Percentiles rank a stretch among this genome's conserved stretches.
Evolutionary conservation across 1,140 invertebrate species (phyloP).

Genomic region (Drosophila tsacasi): DNA sequence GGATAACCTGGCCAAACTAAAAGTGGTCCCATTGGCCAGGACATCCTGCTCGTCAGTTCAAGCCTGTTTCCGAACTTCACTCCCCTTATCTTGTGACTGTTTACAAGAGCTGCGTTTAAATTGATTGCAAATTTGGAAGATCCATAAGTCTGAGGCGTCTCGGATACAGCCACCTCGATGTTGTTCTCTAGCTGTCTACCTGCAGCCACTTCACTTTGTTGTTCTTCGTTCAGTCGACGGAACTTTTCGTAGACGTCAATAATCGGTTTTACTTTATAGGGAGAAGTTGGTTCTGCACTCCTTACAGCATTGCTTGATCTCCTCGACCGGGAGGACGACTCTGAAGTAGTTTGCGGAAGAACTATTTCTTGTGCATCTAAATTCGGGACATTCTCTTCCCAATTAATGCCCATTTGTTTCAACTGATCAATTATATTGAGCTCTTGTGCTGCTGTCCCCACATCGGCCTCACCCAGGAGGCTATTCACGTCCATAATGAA

Average conservation of each 20-base stretch:
- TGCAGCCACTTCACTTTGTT: not conserved
- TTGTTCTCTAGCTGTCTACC: not conserved
- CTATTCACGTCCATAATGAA: slow-evolving; percentile 31
- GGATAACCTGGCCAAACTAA: not conserved
- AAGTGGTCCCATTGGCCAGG: not conserved
- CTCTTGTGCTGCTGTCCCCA: not conserved
- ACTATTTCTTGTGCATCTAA: not conserved
- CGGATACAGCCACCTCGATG: not conserved
- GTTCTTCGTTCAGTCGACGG: not conserved
- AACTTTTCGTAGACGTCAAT: not conserved
- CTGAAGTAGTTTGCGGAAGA: not conserved
- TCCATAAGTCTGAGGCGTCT: not conserved
- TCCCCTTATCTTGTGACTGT: slow-evolving; percentile 15
- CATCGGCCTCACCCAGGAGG: slow-evolving; percentile 1
- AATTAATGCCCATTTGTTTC: not conserved
- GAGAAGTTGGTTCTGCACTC: not conserved
- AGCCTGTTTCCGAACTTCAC: too few species aligned
- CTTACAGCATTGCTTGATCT: not conserved
- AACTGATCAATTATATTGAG: not conserved
- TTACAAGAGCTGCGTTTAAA: slow-evolving; percentile 17
- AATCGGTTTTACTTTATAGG: not conserved
- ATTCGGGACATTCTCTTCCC: not conserved
- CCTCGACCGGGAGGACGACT: not conserved
- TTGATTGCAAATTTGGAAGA: not conserved
- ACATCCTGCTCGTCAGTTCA: not conserved